Percentiles rank a stretch among this genome's conserved stretches.
These are phyloP conservation scores for Opisthocomus hoazin DNA, from an alignment of 2,113 vertebrate species.

Conservation along the genomic window DNA sequence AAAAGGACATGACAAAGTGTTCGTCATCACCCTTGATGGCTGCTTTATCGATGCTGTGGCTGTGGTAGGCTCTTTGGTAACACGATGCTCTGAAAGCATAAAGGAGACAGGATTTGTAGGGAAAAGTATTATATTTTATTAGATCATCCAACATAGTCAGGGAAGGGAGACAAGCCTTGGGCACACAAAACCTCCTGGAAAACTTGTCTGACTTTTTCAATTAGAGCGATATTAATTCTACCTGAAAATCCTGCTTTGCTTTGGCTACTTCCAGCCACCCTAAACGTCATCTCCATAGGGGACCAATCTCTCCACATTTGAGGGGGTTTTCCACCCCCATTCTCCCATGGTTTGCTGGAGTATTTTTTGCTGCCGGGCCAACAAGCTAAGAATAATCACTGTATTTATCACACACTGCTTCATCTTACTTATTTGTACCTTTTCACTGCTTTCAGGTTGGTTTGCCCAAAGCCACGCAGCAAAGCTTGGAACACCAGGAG, in stretches of 20 bases:
- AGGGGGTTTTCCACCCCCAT: neutral
- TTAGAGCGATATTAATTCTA: neutral
- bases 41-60: neutral
- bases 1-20: neutral
- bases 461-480: neutral
- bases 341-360: neutral
- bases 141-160: slow-evolving; percentile 15
- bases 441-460: neutral
- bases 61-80: slow-evolving; percentile 37
- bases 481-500: neutral
- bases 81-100: slow-evolving; percentile 19
- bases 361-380: neutral
- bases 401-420: neutral
- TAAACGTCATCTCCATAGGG: fast-evolving
- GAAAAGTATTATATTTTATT: slow-evolving; percentile 47
- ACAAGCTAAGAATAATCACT: neutral
- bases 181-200: slow-evolving; percentile 21
- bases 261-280: neutral
- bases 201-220: slow-evolving; percentile 19
- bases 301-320: neutral
- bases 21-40: slow-evolving; percentile 27
- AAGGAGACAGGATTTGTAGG: slow-evolving; percentile 37
- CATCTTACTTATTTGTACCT: neutral
- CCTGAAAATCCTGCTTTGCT: neutral
- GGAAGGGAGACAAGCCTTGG: slow-evolving; percentile 23